A percentile compares a stretch with the other conserved stretches of the same genome.
These are phyloP conservation scores for Amphibalanus amphitrite DNA, from an alignment of 1,140 invertebrate genomes.

Conservation along the genomic window DNA sequence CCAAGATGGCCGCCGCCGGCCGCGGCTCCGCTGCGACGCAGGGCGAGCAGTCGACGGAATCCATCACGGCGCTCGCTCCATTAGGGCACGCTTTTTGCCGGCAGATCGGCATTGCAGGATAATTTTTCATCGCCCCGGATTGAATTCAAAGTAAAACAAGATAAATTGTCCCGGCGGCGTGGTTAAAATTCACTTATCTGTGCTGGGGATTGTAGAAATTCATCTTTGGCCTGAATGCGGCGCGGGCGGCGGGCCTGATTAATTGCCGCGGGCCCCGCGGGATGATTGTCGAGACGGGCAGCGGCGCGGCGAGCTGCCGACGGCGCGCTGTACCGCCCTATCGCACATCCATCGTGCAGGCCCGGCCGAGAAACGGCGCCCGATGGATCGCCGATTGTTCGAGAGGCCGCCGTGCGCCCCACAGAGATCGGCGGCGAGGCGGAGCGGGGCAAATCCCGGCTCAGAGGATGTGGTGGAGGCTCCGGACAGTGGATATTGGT, in stretches of 20 bases:
- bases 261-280: not conserved
- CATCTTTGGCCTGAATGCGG: not conserved
- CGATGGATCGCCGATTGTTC: too few species aligned
- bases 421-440: too few species aligned
- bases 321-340: not conserved
- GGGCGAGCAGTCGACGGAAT: not conserved
- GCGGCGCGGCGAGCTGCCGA: not conserved
- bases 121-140: not conserved
- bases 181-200: conserved; percentile 2
- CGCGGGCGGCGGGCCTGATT: not conserved
- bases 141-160: conserved; percentile 2
- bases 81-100: not conserved
- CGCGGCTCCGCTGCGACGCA: too few species aligned
- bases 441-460: too few species aligned
- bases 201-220: not conserved
- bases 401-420: too few species aligned
- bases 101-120: not conserved
- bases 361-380: too few species aligned
- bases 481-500: too few species aligned
- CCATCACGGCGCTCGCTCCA: not conserved
- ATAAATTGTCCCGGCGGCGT: not conserved
- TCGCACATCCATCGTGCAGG: not conserved
- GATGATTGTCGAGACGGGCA: not conserved
- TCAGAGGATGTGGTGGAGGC: too few species aligned
- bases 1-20: not conserved